Conservation (phyloP, 2,888 invertebrate genomes). For the Noctuana brunneofusca region DNA sequence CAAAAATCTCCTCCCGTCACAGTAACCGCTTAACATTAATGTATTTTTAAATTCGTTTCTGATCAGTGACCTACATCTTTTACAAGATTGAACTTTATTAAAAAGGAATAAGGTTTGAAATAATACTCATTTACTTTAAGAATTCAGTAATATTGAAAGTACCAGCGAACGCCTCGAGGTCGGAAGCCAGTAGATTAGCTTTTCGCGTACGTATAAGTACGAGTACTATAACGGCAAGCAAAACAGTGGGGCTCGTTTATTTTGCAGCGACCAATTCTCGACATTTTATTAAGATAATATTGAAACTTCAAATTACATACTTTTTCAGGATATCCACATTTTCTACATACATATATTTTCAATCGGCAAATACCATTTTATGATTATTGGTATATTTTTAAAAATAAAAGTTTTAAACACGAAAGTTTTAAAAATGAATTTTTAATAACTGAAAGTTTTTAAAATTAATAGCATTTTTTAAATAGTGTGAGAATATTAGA, state of each 20-base stretch:
- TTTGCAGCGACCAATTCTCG: no score
- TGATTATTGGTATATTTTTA: no score
- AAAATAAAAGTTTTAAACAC: no score
- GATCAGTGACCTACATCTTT: not conserved
- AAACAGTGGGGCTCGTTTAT: conserved; percentile 1
- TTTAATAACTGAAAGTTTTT: no score
- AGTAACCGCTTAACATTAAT: conserved; percentile 19
- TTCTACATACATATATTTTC: no score
- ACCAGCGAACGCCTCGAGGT: conserved; percentile 24
- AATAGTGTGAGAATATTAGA: no score
- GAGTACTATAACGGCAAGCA: conserved; percentile 2
- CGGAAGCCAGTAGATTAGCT: conserved; percentile 32
- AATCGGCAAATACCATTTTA: no score
- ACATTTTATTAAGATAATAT: no score
- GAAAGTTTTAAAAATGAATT: no score
- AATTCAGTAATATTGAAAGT: conserved; percentile 21
- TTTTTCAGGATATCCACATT: no score
- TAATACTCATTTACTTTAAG: not conserved
- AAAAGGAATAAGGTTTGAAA: not conserved
- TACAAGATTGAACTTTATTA: not conserved
- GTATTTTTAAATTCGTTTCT: conserved; percentile 22
- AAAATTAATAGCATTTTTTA: no score
- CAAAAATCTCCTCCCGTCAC: conserved; percentile 16
- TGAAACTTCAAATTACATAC: no score
- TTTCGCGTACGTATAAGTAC: conserved; percentile 20